Evolutionary conservation across 2,888 invertebrate genomes (phyloP).

Genomic region (Orgyia antiqua): DNA sequence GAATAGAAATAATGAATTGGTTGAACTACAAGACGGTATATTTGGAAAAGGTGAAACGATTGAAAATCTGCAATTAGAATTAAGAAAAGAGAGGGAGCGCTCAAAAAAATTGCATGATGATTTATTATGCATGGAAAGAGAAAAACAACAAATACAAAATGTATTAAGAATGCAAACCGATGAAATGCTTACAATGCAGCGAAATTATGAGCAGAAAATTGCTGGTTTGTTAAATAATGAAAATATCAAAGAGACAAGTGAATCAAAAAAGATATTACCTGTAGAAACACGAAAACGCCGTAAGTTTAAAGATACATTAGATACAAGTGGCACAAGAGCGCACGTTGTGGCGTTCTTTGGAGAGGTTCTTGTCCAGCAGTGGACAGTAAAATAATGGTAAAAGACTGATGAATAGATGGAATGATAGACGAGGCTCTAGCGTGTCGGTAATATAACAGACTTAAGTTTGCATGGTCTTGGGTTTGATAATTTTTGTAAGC

Average conservation of each 20-base stretch:
- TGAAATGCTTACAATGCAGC: neutral
- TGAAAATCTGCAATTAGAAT: slow-evolving; percentile 25
- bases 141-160: neutral
- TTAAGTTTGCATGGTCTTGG: too few species aligned
- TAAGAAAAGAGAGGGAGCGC: slow-evolving; percentile 42
- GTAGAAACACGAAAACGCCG: neutral
- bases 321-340: too few species aligned
- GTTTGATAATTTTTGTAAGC: too few species aligned
- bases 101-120: slow-evolving; percentile 21
- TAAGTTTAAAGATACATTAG: neutral
- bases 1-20: slow-evolving; percentile 62
- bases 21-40: slow-evolving; percentile 58
- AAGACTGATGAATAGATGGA: too few species aligned
- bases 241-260: neutral
- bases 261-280: neutral
- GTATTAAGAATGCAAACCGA: neutral
- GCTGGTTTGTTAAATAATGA: neutral
- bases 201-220: neutral
- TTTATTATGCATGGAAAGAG: neutral
- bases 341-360: too few species aligned
- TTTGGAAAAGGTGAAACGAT: slow-evolving; percentile 53
- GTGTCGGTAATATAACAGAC: too few species aligned
- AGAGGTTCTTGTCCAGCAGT: too few species aligned
- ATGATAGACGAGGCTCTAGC: too few species aligned
- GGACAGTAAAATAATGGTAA: too few species aligned